Conservation (phyloP, 2,797 vertebrate species). For the Anniella stebbinsi region DNA sequence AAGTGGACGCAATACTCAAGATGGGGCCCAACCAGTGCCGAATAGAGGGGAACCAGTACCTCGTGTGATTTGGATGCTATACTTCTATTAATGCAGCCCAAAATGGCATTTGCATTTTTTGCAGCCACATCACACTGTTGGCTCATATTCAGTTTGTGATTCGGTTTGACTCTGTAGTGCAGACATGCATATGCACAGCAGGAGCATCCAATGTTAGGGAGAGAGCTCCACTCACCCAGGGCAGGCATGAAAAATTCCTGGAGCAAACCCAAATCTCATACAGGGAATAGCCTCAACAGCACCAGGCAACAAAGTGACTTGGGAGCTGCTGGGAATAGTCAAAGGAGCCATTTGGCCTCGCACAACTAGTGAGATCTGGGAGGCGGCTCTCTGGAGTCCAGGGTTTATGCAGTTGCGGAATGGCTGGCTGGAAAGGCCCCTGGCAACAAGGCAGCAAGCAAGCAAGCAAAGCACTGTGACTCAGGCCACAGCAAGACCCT, state of each 20-base stretch:
- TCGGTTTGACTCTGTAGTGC: background rate
- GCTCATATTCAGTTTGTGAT: too few species aligned
- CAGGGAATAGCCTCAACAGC: background rate
- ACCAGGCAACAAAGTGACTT: background rate
- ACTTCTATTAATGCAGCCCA: too few species aligned
- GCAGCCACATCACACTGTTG: too few species aligned
- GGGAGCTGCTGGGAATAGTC: background rate
- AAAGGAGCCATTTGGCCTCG: background rate
- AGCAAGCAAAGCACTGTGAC: conserved; percentile 52
- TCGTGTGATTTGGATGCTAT: too few species aligned
- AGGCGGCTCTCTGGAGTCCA: conserved; percentile 62
- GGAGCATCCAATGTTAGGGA: background rate
- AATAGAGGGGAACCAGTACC: too few species aligned
- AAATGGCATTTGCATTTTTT: too few species aligned
- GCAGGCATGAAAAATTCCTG: background rate
- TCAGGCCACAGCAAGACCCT: conserved; percentile 66
- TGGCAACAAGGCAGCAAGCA: conserved; percentile 60
- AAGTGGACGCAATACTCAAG: too few species aligned
- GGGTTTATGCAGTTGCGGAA: conserved; percentile 68
- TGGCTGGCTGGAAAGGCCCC: conserved; percentile 67
- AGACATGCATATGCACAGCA: background rate
- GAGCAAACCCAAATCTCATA: background rate
- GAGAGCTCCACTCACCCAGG: background rate
- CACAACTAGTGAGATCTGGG: conserved; percentile 54
- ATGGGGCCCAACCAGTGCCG: too few species aligned